These are phyloP conservation scores for Thomomys bottae DNA, from an alignment of 2,113 vertebrate genomes.

Conservation along the genomic window DNA sequence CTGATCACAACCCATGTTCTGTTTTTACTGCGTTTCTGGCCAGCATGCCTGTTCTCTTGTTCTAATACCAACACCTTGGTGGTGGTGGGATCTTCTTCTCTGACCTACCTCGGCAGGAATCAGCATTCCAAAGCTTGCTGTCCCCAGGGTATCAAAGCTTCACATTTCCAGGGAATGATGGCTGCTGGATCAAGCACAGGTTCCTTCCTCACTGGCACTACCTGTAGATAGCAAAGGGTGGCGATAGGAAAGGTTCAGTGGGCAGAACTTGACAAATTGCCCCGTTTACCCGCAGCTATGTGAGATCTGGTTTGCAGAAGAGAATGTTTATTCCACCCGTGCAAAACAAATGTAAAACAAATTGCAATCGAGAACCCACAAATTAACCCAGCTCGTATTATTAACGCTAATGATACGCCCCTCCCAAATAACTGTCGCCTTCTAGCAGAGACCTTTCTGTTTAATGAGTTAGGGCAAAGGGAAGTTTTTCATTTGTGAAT, in stretches of 20 bases:
- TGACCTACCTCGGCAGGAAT: not conserved
- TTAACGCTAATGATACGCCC: not conserved
- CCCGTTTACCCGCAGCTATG: rapidly evolving
- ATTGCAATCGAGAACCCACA: not conserved
- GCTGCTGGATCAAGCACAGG: not conserved
- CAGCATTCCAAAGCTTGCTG: not conserved
- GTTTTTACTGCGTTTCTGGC: not conserved
- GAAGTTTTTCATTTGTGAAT: not conserved
- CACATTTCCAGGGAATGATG: not conserved
- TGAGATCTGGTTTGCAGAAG: rapidly evolving
- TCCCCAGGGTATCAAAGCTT: not conserved
- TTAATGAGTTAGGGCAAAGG: not conserved
- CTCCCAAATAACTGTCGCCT: not conserved
- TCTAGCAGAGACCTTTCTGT: slow-evolving; percentile 20
- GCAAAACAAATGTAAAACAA: not conserved
- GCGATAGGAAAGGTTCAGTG: not conserved
- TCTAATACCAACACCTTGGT: too few relatives aligned
- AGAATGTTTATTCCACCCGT: not conserved
- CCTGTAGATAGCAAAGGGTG: rapidly evolving
- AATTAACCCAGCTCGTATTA: not conserved
- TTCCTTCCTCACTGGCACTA: not conserved
- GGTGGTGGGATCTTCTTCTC: not conserved
- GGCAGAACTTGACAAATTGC: not conserved
- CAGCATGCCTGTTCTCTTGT: not conserved
- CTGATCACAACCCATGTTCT: too few relatives aligned